Conservation (phyloP, 2,888 invertebrate species). For the Dioctria linearis region DNA sequence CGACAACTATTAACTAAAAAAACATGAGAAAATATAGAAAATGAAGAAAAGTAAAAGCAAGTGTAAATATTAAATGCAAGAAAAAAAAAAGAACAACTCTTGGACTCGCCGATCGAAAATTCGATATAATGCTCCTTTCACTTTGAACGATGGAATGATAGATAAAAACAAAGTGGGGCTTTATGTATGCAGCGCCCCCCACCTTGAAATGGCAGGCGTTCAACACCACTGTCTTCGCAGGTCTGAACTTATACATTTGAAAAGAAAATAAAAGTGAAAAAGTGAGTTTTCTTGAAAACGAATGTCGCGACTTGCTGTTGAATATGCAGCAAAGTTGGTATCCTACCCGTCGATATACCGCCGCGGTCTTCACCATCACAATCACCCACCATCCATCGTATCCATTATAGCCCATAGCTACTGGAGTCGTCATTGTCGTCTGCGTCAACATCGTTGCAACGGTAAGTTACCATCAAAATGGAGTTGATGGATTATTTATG, state of each 20-base stretch:
- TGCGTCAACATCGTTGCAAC: no score
- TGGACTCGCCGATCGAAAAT: slow-evolving; percentile 44
- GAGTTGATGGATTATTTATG: no score
- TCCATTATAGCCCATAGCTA: no score
- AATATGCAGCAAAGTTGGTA: background rate
- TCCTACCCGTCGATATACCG: background rate
- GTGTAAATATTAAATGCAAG: background rate
- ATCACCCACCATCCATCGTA: background rate
- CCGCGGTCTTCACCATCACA: background rate
- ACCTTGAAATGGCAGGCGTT: slow-evolving; percentile 8
- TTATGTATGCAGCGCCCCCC: slow-evolving; percentile 62
- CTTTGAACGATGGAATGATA: slow-evolving; percentile 62
- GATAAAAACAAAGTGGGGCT: slow-evolving; percentile 63
- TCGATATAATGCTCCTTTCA: slow-evolving; percentile 61
- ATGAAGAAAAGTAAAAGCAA: background rate
- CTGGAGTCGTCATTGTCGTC: no score
- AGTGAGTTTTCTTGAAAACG: slow-evolving; percentile 47
- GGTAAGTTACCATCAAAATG: no score
- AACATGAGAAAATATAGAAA: no score
- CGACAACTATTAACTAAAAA: background rate
- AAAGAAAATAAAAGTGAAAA: slow-evolving; percentile 37
- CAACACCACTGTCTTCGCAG: slow-evolving; percentile 13
- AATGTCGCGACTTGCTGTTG: slow-evolving; percentile 28
- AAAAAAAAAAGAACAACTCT: slow-evolving; percentile 37
- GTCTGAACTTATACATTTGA: slow-evolving; percentile 18